phyloP scores from a whole-genome alignment of 2,113 vertebrate species.

The Salvelinus sp. region DNA sequence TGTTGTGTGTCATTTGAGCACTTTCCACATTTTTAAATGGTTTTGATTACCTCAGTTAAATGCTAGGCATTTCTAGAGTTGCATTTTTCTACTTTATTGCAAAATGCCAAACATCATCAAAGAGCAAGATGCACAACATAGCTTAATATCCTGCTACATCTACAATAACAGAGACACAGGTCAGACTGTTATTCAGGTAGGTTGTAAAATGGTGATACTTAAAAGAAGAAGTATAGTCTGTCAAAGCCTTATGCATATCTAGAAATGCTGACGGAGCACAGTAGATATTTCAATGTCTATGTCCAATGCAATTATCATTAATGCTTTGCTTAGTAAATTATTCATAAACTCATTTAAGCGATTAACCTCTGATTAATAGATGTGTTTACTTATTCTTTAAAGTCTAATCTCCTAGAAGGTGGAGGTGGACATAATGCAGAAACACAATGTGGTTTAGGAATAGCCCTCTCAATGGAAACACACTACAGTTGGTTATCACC shows the following conservation, averaged over 20 bases:
- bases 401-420: neutral
- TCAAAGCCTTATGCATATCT: neutral
- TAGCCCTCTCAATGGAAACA: neutral
- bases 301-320: neutral
- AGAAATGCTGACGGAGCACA: conserved; percentile 31
- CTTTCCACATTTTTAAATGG: neutral
- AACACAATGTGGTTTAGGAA: neutral
- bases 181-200: neutral
- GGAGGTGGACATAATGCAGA: neutral
- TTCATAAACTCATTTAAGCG: conserved; percentile 41
- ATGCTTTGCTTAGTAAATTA: conserved; percentile 30
- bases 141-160: neutral
- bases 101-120: neutral
- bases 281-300: conserved; percentile 18
- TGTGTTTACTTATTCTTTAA: conserved; percentile 12
- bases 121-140: neutral
- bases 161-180: neutral
- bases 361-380: neutral
- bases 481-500: conserved; percentile 2
- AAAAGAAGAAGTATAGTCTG: neutral
- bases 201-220: neutral
- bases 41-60: neutral
- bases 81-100: neutral
- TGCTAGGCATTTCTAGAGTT: neutral
- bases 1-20: neutral